Base-by-base conservation (phyloP, 2,797 vertebrate genomes). In the Threskiornis aethiopicus region DNA sequence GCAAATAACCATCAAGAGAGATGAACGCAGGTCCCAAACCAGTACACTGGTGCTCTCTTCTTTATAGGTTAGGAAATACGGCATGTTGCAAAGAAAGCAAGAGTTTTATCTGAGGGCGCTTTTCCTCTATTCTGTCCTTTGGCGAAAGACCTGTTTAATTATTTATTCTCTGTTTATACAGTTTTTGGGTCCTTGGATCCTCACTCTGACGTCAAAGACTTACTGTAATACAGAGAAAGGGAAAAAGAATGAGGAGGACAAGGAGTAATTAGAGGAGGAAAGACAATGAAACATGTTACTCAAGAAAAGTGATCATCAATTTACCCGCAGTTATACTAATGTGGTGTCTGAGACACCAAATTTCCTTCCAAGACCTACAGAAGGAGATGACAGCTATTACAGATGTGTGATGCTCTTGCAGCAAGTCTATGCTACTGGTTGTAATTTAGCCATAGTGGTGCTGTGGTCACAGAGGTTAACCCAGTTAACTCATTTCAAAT, bases 401-500 rank as follows among this genome's bases (percentile, higher is more conserved):
- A 90, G 79, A 71, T 81, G 89, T 71, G 64, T 69, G 81, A 92
- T 81, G 61, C 12, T 93, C 82, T 90, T 81, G 65, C 81, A 94
- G 70, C n/a, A 69, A 94, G 69, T 78, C 84, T 88, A 4, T 75
- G 87, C 66, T 93, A 94, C 93, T 91, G 84, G 76, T 84, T 96
- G 76, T 72, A 95, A 93, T 94, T 94, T 95, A 95, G 82, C 79
- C 69, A 54, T 69, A 90, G 82, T 76, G 65, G 69, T 84, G 69
- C 61, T 96, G 94, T 93, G 96, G 91, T 94, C 89, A 91, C 78
- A 95, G 89, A 96, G 93, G 91, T 95, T 96, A 96, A 95, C 85
- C 91, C 92, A 93, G 95, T 93, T 92, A 94, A 92, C 94, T 93
- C 69, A 72, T 90, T 89, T 91, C 73, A 94, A 89, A 91, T 92